A percentile compares a stretch with the other conserved stretches of the same genome.
Conservation (phyloP, 2,888 invertebrate genomes). For the Hartigia nigra region DNA sequence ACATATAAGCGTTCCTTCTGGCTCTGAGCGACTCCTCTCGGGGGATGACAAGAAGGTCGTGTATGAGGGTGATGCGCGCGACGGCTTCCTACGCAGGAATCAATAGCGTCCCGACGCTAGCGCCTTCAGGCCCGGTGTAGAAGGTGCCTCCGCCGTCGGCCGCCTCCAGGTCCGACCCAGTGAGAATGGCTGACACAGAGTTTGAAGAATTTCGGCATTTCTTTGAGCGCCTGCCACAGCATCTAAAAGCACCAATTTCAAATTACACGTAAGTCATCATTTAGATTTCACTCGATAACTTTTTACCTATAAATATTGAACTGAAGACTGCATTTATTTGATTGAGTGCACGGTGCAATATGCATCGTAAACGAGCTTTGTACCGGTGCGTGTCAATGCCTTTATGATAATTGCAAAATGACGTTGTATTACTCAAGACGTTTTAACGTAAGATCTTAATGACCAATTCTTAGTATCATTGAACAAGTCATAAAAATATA, state of each 20-base stretch:
- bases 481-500: background rate
- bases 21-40: background rate
- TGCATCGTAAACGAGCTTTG: background rate
- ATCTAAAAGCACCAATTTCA: conserved; percentile 81
- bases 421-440: background rate
- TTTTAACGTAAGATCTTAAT: background rate
- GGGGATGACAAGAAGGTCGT: conserved; percentile 34
- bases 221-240: conserved; percentile 84
- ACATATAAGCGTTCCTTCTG: background rate
- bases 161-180: conserved; percentile 31
- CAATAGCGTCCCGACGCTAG: conserved; percentile 53
- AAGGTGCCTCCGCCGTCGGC: conserved; percentile 34
- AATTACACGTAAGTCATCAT: conserved; percentile 86
- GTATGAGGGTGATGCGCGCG: conserved; percentile 45
- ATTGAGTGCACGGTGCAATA: background rate
- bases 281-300: background rate
- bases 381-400: background rate
- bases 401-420: background rate
- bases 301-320: background rate
- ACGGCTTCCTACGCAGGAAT: conserved; percentile 47
- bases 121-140: conserved; percentile 34
- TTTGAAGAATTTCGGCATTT: conserved; percentile 92
- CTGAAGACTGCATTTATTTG: background rate
- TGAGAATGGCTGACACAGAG: conserved; percentile 89
- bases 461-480: background rate